Evolutionary conservation across 2,113 vertebrate species (phyloP), one percentile per base, ranked within the genome.

Genomic region (Plectropomus leopardus): DNA sequence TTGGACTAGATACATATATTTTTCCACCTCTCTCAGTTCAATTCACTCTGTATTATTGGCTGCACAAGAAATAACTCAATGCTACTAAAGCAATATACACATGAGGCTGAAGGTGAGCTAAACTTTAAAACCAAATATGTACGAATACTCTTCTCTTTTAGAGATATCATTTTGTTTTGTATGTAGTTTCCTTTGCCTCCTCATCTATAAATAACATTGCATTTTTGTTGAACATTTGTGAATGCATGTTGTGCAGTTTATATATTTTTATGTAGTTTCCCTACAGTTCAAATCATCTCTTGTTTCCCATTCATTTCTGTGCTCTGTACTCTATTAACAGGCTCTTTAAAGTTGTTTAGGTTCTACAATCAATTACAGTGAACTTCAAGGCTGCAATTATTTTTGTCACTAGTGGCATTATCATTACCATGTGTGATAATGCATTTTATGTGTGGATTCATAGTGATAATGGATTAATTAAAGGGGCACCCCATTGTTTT

Each of bases 1-100:
- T 34, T 50, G 53, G 36, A 30, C 57, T 65, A 19, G 11, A n/a
- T 45, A 50, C 26, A 72, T 72, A 30, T 72, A 10, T 34, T 32
- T 21, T 45, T 44, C 3, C 19, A 19, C 42, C 17, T 71, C 16
- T 63, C 30, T 70, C 34, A 28, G 17, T 55, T 61, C 7, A 47
- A 2, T 47, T 45, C 45, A 40, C 28, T 45, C 5, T 21, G 58
- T 54, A 23, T 44, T 7, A 3, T 7, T 63, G 28, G 28, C 28
- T 50, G 48, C 13, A 50, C 50, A 70, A 30, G 28, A 69, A 61
- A 45, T 19, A 60, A 28, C 40, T 73, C 14, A 8, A 24, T 8
- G 19, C 10, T 51, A 34, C 42, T 10, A 5, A 23, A 51, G 55
- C 10, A 50, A 50, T 58, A 10, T 8, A 45, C 19, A 9, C 4